Conservation (phyloP, 2,113 vertebrate genomes). For the Ranitomeya variabilis region DNA sequence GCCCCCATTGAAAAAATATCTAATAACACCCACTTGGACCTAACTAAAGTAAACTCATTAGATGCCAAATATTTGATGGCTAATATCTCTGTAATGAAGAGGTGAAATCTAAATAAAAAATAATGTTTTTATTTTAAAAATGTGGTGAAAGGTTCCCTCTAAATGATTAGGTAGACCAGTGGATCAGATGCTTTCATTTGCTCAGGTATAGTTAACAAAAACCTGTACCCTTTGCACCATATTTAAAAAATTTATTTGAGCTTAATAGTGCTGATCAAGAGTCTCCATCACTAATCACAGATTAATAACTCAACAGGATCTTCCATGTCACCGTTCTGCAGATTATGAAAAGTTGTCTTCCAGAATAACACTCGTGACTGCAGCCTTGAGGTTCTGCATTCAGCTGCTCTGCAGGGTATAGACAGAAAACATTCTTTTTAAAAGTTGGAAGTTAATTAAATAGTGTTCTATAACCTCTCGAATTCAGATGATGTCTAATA, state of each 20-base stretch:
- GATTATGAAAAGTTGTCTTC: neutral
- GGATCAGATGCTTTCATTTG: too few relatives aligned
- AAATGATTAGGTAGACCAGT: too few relatives aligned
- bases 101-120: too few relatives aligned
- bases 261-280: neutral
- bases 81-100: too few relatives aligned
- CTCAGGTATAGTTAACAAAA: too few relatives aligned
- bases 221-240: neutral
- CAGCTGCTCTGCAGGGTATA: neutral
- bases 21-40: too few relatives aligned
- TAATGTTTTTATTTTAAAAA: too few relatives aligned
- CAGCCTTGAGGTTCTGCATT: neutral
- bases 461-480: neutral
- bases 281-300: neutral
- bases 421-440: neutral
- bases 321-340: neutral
- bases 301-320: neutral
- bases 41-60: too few relatives aligned
- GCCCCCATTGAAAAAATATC: too few relatives aligned
- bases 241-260: neutral
- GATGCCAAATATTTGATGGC: too few relatives aligned
- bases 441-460: slow-evolving; percentile 29
- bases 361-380: neutral
- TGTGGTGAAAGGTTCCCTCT: too few relatives aligned
- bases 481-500: neutral